Percentiles rank a stretch among this genome's conserved stretches.
Evolutionary conservation across 2,797 vertebrate genomes (phyloP).

Genomic region (Platalea minor): DNA sequence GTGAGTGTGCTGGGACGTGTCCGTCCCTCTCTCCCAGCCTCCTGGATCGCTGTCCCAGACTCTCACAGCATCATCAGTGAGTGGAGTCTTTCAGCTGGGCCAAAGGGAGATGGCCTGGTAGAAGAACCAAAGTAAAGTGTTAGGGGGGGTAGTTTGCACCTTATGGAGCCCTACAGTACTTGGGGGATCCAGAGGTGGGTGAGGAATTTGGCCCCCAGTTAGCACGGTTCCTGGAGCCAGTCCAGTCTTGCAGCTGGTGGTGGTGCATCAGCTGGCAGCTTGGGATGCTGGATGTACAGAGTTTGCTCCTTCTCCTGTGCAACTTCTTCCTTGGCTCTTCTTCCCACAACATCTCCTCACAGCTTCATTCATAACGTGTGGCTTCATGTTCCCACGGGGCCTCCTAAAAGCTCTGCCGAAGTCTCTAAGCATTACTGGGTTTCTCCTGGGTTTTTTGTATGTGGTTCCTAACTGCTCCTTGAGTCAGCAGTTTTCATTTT

Average conservation of each 20-base stretch:
- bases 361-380: background rate
- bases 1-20: conserved; percentile 57
- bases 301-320: background rate
- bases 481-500: background rate
- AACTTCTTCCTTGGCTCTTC: background rate
- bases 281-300: background rate
- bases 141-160: background rate
- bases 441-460: background rate
- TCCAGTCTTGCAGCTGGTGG: background rate
- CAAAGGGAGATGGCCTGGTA: background rate
- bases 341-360: background rate
- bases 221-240: background rate
- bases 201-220: background rate
- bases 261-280: background rate
- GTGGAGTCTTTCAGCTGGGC: background rate
- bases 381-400: rapidly evolving
- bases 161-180: background rate
- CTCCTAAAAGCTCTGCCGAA: background rate
- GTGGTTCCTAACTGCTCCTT: rapidly evolving
- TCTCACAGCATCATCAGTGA: rapidly evolving
- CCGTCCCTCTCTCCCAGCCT: background rate
- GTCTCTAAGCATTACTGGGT: rapidly evolving
- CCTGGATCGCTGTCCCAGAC: rapidly evolving
- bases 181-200: too few relatives aligned
- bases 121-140: background rate